Percentiles rank a stretch among this genome's conserved stretches.
Conservation (phyloP, 2,797 vertebrate genomes). For the Triplophysa yarkandensis region DNA sequence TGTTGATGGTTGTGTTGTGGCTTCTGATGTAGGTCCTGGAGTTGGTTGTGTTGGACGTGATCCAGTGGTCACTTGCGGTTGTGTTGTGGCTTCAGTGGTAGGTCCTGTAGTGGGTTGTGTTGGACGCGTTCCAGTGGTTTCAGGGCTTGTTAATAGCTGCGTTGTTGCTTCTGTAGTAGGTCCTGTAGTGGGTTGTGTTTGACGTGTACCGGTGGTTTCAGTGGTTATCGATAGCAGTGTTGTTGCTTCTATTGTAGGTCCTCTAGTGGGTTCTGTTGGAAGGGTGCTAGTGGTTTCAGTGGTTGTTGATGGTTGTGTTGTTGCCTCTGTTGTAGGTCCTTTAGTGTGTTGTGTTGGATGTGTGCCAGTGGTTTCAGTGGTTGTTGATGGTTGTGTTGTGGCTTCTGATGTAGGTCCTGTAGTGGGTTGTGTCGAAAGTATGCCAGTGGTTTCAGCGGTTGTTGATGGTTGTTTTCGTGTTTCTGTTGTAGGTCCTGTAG, state of each 20-base stretch:
- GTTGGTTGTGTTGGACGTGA: not conserved
- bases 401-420: not conserved
- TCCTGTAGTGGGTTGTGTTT: not conserved
- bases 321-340: not conserved
- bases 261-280: too few relatives aligned
- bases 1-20: not conserved
- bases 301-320: not conserved
- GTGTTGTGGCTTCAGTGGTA: not conserved
- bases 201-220: too few relatives aligned
- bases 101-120: not conserved
- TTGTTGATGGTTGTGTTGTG: conserved; percentile 1
- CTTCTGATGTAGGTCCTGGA: not conserved
- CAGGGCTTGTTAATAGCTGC: not conserved
- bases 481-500: not conserved
- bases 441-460: not conserved
- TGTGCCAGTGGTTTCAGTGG: not conserved
- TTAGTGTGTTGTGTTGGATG: not conserved
- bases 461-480: not conserved
- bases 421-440: not conserved
- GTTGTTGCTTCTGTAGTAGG: not conserved
- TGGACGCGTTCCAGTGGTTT: too few relatives aligned
- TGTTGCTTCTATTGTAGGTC: not conserved
- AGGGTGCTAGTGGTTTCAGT: not conserved
- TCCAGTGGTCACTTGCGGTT: too few relatives aligned
- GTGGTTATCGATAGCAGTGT: too few relatives aligned